Percentiles rank a stretch among this genome's conserved stretches.
Conservation (phyloP, 2,888 invertebrate genomes). For the Coecobrya sp. region DNA sequence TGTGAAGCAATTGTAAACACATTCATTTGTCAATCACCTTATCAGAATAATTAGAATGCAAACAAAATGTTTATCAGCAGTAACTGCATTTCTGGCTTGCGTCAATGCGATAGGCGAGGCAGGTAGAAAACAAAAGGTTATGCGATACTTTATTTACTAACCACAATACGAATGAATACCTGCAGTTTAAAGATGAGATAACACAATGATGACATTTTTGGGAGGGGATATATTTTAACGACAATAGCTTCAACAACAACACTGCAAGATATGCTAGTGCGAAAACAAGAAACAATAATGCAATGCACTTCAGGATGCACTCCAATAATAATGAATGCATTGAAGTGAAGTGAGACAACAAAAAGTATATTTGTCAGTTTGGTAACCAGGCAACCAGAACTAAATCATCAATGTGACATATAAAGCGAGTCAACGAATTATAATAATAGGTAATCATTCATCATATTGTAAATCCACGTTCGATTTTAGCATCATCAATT, state of each 20-base stretch:
- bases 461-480: not conserved
- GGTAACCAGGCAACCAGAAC: not conserved
- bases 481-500: not conserved
- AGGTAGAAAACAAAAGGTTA: not conserved
- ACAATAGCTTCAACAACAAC: too few relatives aligned
- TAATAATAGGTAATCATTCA: too few relatives aligned
- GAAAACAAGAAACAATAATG: not conserved
- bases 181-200: not conserved
- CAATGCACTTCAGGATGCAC: constrained; percentile 74
- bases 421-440: not conserved
- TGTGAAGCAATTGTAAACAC: constrained; percentile 1
- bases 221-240: constrained; percentile 5
- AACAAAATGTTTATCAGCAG: not conserved
- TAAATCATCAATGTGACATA: not conserved
- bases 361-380: not conserved
- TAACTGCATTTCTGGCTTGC: constrained; percentile 70
- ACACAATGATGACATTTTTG: constrained; percentile 5
- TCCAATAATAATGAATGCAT: not conserved
- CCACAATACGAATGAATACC: not conserved
- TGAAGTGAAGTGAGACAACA: not conserved
- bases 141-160: not conserved
- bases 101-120: constrained; percentile 38
- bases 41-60: constrained; percentile 24
- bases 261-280: not conserved
- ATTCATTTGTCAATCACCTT: constrained; percentile 12